Evolutionary conservation across 2,888 invertebrate species (phyloP).

Genomic region (Microctonus hyperodae): DNA sequence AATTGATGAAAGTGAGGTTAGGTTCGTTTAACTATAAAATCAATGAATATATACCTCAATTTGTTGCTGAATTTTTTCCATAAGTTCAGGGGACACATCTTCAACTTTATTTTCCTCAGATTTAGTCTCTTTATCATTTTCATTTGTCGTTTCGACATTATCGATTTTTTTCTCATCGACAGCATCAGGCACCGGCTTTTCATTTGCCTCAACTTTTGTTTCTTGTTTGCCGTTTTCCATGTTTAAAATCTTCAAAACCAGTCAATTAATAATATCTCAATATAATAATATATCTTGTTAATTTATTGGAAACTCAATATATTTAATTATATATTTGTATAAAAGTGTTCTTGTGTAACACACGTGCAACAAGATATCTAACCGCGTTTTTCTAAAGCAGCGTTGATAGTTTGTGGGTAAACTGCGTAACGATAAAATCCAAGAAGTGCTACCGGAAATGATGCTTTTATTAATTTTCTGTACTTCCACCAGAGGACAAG

Average conservation of each 20-base stretch:
- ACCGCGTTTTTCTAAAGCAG: not conserved
- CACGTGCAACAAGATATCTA: not conserved
- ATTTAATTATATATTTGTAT: not conserved
- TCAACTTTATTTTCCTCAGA: slow-evolving; percentile 31
- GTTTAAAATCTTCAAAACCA: not conserved
- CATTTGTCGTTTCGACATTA: slow-evolving; percentile 20
- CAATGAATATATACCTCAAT: slow-evolving; percentile 48
- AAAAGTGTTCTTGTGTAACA: not conserved
- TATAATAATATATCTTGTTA: not conserved
- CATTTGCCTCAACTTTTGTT: slow-evolving; percentile 27
- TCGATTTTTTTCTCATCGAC: slow-evolving; percentile 13
- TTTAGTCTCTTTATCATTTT: slow-evolving; percentile 16
- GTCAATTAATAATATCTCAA: not conserved
- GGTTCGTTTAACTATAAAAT: not conserved
- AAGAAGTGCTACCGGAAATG: not conserved
- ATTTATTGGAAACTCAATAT: too few relatives aligned
- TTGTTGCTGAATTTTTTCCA: slow-evolving; percentile 49
- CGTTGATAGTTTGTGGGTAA: too few relatives aligned
- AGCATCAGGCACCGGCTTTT: slow-evolving; percentile 9
- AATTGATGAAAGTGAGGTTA: slow-evolving; percentile 6
- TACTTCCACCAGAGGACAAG: too few relatives aligned
- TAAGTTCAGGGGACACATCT: slow-evolving; percentile 43
- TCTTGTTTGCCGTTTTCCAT: slow-evolving; percentile 50
- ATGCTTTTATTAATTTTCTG: too few relatives aligned
- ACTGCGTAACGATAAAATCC: too few relatives aligned